phyloP scores from a whole-genome alignment of 92 coral and sea anemone species.

The Pocillopora meandrina region DNA sequence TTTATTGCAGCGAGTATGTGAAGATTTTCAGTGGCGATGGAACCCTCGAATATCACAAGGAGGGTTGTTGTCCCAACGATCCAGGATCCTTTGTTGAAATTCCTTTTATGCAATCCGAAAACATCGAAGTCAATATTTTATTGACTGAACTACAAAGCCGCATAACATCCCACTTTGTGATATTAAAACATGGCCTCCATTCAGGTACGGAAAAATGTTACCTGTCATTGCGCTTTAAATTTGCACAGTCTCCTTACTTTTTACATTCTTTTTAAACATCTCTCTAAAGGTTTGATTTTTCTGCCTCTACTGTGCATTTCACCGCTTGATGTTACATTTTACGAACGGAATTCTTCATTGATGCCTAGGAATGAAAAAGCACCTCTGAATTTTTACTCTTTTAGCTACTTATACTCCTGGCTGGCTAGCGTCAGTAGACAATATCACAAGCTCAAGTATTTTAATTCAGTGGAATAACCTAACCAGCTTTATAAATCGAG shows the following conservation, averaged over 20 bases:
- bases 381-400: background rate
- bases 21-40: constrained; percentile 3
- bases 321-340: too few species aligned
- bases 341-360: too few species aligned
- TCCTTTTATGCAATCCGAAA: background rate
- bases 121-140: background rate
- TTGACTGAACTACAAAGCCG: background rate
- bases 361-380: too few species aligned
- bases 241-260: background rate
- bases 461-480: background rate
- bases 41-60: background rate
- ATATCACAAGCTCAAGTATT: background rate
- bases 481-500: background rate
- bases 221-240: too few species aligned
- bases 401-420: background rate
- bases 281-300: too few species aligned
- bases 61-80: background rate
- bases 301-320: too few species aligned
- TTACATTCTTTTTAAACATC: background rate
- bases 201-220: background rate
- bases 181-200: background rate
- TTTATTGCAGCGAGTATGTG: background rate
- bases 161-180: background rate
- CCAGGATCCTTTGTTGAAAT: background rate
- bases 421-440: background rate